Percentiles rank a stretch among this genome's conserved stretches.
phyloP scores from a whole-genome alignment of 2,797 vertebrate species.

The Premnoplex brunnescens region DNA sequence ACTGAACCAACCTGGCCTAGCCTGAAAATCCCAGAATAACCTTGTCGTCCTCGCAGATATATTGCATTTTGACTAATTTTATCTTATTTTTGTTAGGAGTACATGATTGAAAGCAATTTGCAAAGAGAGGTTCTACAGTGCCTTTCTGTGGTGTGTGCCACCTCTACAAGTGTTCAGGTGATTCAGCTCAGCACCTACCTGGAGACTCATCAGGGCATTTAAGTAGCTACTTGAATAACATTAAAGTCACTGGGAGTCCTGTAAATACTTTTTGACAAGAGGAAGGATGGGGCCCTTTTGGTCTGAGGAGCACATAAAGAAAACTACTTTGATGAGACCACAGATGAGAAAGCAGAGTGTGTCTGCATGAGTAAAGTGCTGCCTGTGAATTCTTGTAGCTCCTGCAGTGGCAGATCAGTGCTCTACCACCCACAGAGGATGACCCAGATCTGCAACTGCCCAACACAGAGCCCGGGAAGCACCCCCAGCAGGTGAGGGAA shows the following conservation, averaged over 20 bases:
- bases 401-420: not conserved
- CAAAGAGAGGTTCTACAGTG: not conserved
- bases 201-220: not conserved
- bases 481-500: not conserved
- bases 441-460: not conserved
- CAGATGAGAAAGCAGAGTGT: not conserved
- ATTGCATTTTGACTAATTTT: not conserved
- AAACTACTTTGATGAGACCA: not conserved
- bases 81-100: not conserved
- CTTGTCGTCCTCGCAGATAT: not conserved
- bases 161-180: not conserved
- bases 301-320: not conserved
- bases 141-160: not conserved
- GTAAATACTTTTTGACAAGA: not conserved
- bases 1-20: not conserved
- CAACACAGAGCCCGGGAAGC: no score
- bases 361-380: accelerated
- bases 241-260: not conserved
- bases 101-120: not conserved
- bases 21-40: not conserved
- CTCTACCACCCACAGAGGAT: accelerated
- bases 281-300: not conserved
- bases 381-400: not conserved
- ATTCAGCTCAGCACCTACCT: not conserved
- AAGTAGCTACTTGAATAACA: not conserved